Base-by-base conservation (phyloP, 2,888 invertebrate genomes). In the Mimachlamys varia region DNA sequence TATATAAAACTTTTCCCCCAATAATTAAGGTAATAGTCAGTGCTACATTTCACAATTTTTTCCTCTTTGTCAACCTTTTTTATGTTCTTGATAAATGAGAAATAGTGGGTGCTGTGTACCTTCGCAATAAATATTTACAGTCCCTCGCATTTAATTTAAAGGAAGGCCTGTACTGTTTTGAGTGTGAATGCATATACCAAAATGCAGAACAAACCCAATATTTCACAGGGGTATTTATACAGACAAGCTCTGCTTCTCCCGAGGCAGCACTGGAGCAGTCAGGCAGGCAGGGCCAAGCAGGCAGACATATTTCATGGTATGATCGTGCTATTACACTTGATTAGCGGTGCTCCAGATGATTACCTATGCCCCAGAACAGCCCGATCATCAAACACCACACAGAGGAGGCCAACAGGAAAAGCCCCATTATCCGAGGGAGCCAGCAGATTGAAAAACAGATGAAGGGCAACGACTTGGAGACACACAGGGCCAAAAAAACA, bases 331-430 rank as follows among this genome's bases (percentile, higher is more conserved):
- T 76, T 76, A 76, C 76, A 76, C 76, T 76, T 76, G 76, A 76
- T 76, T 76, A 76, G 76, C 76, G 76, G 76, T 76, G 76, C 76
- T 76, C 76, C 76, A 76, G 76, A 76, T 76, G 76, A 76, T 76
- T 33, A 76, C 76, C 76, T 76, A 76, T 76, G 76, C 33, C 33
- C 76, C 17, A 7, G 33, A 76, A 76, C 76, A 76, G 76, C 76
- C 27, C 33, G 76, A 76, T 76, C 76, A 76, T 76, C 76, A 76
- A 76, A 76, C 76, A 76, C 76, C 76, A 76, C 76, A 76, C 76
- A 7, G 76, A 27, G 76, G 27, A 58, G 76, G 76, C 76, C 76
- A 27, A 76, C 76, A 76, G 76, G 76, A 76, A 76, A 58, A 76
- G 76, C 12, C 76, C 76, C 76, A 76, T 76, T 76, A 76, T 76